Percentiles rank a stretch among this genome's conserved stretches.
Conservation (phyloP, 1,140 invertebrate genomes). For the Agrypnia vestita region DNA sequence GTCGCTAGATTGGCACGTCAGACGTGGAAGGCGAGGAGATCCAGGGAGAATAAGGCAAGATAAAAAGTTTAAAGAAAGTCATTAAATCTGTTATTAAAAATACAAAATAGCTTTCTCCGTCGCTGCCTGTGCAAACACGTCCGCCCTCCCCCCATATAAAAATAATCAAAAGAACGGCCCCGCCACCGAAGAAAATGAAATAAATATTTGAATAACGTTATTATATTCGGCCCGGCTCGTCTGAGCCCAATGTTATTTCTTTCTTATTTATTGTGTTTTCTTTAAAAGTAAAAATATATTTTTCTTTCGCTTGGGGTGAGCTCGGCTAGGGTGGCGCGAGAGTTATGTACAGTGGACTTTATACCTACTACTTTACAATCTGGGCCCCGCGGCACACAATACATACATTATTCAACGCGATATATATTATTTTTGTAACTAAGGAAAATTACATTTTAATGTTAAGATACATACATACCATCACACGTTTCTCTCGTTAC, state of each 20-base stretch:
- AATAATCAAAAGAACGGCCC: constrained; percentile 60
- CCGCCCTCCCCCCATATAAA: constrained; percentile 57
- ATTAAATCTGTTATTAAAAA: constrained; percentile 62
- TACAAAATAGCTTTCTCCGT: constrained; percentile 60
- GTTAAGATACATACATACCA: no score
- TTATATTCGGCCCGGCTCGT: constrained; percentile 59
- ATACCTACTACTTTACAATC: no score
- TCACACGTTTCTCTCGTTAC: no score
- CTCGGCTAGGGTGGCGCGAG: background rate
- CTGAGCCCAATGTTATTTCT: constrained; percentile 60
- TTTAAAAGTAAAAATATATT: constrained; percentile 61
- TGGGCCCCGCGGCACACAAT: background rate
- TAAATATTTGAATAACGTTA: constrained; percentile 62
- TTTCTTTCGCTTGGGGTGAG: constrained; percentile 41
- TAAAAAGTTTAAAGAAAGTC: constrained; percentile 61
- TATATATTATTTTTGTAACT: no score
- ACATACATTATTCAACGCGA: no score
- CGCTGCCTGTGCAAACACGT: constrained; percentile 53
- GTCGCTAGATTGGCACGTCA: constrained; percentile 48
- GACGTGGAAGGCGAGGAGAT: constrained; percentile 43
- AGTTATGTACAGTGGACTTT: no score
- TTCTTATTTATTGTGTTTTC: constrained; percentile 62
- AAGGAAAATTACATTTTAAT: no score
- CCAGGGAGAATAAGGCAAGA: constrained; percentile 48
- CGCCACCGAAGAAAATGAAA: constrained; percentile 59